Evolutionary conservation across 2,797 vertebrate species (phyloP).

Genomic region (Mormyrus proboscirostris): DNA sequence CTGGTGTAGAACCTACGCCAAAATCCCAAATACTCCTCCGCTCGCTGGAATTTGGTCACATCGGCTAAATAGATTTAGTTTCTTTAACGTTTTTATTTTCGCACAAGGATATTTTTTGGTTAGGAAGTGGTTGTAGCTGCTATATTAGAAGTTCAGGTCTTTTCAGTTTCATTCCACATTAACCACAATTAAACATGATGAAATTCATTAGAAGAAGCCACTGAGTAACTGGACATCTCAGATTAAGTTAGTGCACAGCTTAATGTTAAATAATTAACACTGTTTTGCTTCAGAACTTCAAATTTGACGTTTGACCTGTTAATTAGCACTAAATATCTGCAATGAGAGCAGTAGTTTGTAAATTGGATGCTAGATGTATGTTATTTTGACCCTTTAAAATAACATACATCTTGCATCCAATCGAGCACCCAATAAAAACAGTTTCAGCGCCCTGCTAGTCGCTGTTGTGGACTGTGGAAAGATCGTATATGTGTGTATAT

Average conservation of each 20-base stretch:
- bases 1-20: neutral
- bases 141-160: neutral
- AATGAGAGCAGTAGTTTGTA: neutral
- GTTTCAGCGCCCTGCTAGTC: neutral
- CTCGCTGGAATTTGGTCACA: neutral
- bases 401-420: neutral
- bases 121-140: neutral
- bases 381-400: neutral
- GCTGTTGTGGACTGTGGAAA: slow-evolving; percentile 6
- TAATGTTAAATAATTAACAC: neutral
- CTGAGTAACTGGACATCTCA: neutral
- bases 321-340: neutral
- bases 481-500: neutral
- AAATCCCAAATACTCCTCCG: neutral
- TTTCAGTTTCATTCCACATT: neutral
- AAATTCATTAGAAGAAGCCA: neutral
- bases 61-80: neutral
- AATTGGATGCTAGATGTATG: neutral
- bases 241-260: neutral
- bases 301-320: neutral
- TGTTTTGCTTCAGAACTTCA: neutral
- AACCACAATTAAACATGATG: neutral
- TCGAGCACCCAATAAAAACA: neutral
- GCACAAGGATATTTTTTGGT: neutral
- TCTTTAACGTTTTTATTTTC: neutral